A percentile compares a stretch with the other conserved stretches of the same genome.
Conservation (phyloP, 2,113 vertebrate genomes). For the Gobius niger region DNA sequence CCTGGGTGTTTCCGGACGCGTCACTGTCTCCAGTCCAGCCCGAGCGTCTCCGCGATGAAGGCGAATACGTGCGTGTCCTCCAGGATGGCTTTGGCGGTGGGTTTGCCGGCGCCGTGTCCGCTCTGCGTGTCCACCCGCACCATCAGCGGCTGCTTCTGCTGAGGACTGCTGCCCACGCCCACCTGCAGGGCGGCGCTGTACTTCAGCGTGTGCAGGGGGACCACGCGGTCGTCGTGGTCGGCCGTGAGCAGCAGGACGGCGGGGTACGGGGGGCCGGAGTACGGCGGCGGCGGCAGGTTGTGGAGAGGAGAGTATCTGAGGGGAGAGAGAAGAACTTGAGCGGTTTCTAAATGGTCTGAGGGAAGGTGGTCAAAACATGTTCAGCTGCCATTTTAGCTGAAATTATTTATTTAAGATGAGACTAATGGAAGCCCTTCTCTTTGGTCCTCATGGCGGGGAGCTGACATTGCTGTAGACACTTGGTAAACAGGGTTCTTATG, state of each 20-base stretch:
- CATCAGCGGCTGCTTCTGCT: conserved; percentile 71
- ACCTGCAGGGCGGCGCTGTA: conserved; percentile 72
- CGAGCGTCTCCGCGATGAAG: conserved; percentile 74
- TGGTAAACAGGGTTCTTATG: background rate
- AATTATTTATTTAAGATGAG: too few species aligned
- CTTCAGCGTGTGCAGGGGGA: conserved; percentile 80
- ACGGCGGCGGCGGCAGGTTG: conserved; percentile 62
- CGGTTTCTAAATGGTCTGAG: too few species aligned
- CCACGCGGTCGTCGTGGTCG: conserved; percentile 79
- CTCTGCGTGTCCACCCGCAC: conserved; percentile 76
- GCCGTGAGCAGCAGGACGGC: conserved; percentile 77
- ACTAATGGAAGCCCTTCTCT: too few species aligned
- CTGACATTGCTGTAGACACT: too few species aligned
- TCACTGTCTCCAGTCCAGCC: conserved; percentile 73
- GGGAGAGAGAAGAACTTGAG: background rate
- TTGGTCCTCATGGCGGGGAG: too few species aligned
- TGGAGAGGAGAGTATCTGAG: conserved; percentile 78
- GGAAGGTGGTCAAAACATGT: too few species aligned
- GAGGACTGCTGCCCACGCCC: conserved; percentile 50
- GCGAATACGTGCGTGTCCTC: conserved; percentile 76
- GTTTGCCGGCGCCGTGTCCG: conserved; percentile 78
- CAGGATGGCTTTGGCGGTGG: conserved; percentile 77
- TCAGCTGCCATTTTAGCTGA: too few species aligned
- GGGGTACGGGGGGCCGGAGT: conserved; percentile 55
- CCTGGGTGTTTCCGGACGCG: background rate